phyloP scores from a whole-genome alignment of 64 coral and sea anemone species.

The Trachythela sp. region DNA sequence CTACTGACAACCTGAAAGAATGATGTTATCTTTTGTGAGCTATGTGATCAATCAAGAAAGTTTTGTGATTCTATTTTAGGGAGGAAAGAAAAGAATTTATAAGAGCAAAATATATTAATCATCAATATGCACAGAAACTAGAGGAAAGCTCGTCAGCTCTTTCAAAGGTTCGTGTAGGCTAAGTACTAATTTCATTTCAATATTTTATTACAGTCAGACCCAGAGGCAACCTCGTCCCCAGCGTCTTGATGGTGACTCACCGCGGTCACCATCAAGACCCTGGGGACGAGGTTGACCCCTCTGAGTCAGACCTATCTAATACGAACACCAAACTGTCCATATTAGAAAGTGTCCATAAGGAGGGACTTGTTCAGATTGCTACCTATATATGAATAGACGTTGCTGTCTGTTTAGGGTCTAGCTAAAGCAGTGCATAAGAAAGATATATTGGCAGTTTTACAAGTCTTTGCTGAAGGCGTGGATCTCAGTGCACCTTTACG shows the following conservation, averaged over 20 bases:
- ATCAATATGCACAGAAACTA: slow-evolving; percentile 83
- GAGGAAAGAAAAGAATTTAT: slow-evolving; percentile 95
- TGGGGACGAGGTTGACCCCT: no score
- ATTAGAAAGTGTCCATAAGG: no score
- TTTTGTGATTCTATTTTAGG: slow-evolving; percentile 54
- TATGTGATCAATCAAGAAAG: neutral
- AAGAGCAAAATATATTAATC: slow-evolving; percentile 81
- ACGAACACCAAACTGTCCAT: no score
- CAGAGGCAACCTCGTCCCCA: no score
- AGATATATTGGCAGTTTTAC: slow-evolving; percentile 89
- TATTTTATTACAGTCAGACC: no score
- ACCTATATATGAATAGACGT: neutral
- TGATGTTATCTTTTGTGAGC: no score
- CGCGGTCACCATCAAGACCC: no score
- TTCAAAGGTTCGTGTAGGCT: slow-evolving; percentile 46
- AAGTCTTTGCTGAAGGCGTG: slow-evolving; percentile 92
- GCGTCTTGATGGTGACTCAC: no score
- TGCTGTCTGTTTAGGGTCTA: slow-evolving; percentile 52
- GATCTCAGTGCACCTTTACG: slow-evolving; percentile 60
- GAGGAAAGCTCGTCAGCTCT: slow-evolving; percentile 66
- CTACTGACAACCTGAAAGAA: no score
- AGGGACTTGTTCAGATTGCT: no score
- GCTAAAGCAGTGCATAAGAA: slow-evolving; percentile 76
- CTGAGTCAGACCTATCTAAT: no score
- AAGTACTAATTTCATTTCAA: neutral